Percentiles rank a stretch among this genome's conserved stretches.
These are phyloP conservation scores for Pterocles gutturalis DNA, from an alignment of 2,113 vertebrate species.

Conservation along the genomic window DNA sequence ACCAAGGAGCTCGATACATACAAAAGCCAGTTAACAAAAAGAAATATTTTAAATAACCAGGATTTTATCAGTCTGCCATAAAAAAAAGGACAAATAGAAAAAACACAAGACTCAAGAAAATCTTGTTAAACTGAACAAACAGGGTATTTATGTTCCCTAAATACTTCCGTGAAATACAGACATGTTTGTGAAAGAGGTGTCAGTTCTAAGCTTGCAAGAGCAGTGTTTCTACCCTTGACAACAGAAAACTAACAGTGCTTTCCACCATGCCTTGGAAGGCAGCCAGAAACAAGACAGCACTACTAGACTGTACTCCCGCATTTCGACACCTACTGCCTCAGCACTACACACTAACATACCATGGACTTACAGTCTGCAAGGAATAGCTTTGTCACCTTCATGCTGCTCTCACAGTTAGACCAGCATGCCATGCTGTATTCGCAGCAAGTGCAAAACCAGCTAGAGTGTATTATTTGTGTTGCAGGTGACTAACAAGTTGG, in stretches of 20 bases:
- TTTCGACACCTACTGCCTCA: neutral
- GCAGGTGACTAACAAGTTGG: neutral
- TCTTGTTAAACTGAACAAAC: neutral
- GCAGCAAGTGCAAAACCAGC: neutral
- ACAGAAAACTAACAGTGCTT: neutral
- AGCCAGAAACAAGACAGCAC: neutral
- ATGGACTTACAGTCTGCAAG: neutral
- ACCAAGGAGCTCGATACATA: neutral
- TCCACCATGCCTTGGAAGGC: neutral
- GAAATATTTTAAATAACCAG: neutral
- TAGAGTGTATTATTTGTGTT: neutral
- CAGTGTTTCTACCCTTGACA: neutral
- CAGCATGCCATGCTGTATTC: neutral
- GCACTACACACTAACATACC: neutral
- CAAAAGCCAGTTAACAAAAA: neutral
- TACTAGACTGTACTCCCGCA: neutral
- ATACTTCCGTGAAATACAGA: neutral
- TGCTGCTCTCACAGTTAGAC: neutral
- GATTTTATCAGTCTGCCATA: neutral
- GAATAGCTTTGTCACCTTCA: neutral
- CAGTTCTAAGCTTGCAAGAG: neutral
- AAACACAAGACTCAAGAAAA: neutral
- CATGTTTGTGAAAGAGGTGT: neutral
- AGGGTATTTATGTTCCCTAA: neutral
- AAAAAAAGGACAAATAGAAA: neutral